These are phyloP conservation scores for Oscheius sp. DNA, from an alignment of 2,888 invertebrate species.

Conservation along the genomic window DNA sequence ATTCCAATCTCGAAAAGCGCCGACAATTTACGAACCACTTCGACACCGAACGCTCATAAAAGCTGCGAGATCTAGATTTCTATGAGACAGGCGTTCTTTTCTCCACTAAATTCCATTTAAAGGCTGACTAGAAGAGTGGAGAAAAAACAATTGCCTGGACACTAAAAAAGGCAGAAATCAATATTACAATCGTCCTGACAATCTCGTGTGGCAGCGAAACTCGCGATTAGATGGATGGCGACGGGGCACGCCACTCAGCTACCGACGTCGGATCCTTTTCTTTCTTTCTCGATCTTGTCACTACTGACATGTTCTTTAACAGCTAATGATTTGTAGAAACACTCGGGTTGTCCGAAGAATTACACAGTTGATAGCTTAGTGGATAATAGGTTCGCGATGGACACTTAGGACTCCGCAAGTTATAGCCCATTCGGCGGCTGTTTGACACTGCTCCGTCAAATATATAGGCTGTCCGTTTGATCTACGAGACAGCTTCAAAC, in stretches of 20 bases:
- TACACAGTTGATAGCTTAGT: constrained; percentile 15
- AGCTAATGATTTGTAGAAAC: constrained; percentile 8
- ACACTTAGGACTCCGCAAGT: constrained; percentile 28
- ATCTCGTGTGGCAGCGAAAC: constrained; percentile 31
- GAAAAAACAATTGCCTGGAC: background rate
- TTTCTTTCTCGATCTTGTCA: background rate
- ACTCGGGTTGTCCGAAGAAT: background rate
- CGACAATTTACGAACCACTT: constrained; percentile 24
- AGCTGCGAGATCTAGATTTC: constrained; percentile 28
- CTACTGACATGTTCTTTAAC: background rate
- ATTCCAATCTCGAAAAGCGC: constrained; percentile 27
- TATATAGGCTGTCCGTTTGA: constrained; percentile 29
- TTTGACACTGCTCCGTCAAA: constrained; percentile 28
- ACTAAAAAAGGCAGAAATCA: constrained; percentile 21
- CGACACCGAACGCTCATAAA: constrained; percentile 29
- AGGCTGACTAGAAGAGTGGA: too few species aligned
- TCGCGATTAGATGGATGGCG: constrained; percentile 26
- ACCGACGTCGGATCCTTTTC: constrained; percentile 4
- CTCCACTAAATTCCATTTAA: background rate
- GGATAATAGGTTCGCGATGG: constrained; percentile 28
- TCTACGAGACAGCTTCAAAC: constrained; percentile 21
- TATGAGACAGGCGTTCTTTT: background rate
- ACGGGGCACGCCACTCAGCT: constrained; percentile 28
- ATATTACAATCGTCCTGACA: constrained; percentile 32
- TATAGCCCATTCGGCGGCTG: constrained; percentile 30